These are phyloP conservation scores for Malurus melanocephalus DNA, from an alignment of 2,113 vertebrate species.

Conservation along the genomic window DNA sequence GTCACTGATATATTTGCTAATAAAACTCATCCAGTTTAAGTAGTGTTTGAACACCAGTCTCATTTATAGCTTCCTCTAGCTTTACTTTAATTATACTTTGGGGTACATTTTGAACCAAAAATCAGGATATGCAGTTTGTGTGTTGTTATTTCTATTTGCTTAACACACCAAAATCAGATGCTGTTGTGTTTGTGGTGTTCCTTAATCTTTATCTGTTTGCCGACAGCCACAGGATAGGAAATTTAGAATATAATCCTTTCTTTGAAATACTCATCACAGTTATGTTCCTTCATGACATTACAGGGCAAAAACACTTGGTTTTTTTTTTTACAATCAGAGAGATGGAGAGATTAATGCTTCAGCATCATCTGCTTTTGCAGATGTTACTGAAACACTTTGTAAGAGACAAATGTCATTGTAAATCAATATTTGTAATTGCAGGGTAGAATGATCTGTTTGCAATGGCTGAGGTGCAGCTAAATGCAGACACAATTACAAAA, in stretches of 20 bases:
- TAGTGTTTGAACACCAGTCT: neutral
- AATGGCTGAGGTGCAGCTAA: neutral
- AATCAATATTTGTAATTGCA: slow-evolving; percentile 55
- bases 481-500: slow-evolving; percentile 17
- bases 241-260: slow-evolving; percentile 10
- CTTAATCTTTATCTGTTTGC: neutral
- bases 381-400: slow-evolving; percentile 6
- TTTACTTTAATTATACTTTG: neutral
- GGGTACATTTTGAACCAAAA: neutral
- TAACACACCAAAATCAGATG: neutral
- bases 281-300: neutral
- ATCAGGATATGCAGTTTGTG: neutral
- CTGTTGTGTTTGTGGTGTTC: neutral
- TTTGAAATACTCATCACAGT: neutral
- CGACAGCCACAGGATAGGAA: neutral
- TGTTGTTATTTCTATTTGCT: neutral
- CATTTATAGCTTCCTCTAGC: neutral
- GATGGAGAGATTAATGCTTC: slow-evolving; percentile 27
- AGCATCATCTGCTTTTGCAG: slow-evolving; percentile 38
- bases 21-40: neutral
- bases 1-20: neutral
- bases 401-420: slow-evolving; percentile 16
- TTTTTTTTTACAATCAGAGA: neutral
- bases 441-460: slow-evolving; percentile 13
- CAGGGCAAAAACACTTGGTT: neutral